phyloP scores from a whole-genome alignment of 2,888 invertebrate species.

The Drosophila mercatorum region DNA sequence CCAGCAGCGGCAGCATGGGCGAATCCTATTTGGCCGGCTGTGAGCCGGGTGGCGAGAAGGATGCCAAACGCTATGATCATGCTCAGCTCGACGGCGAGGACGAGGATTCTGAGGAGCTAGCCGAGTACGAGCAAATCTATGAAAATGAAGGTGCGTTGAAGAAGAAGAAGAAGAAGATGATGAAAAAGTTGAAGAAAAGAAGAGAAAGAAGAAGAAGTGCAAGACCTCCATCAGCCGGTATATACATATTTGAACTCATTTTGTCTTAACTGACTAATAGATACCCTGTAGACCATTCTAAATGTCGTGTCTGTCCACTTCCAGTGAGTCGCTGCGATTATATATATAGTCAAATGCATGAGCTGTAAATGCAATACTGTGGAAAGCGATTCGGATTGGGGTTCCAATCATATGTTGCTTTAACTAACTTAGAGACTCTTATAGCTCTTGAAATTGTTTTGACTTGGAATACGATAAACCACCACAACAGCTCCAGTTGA shows the following conservation, averaged over 20 bases:
- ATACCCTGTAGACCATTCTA: neutral
- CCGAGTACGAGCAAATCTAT: constrained; percentile 90
- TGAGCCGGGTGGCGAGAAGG: constrained; percentile 76
- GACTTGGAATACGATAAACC: neutral
- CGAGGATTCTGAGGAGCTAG: constrained; percentile 88
- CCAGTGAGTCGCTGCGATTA: neutral
- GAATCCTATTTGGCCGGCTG: constrained; percentile 77
- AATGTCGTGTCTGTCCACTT: neutral
- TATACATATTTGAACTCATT: neutral
- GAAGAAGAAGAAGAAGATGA: neutral
- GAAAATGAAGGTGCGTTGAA: constrained; percentile 86
- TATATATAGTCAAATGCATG: neutral
- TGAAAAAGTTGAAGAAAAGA: neutral
- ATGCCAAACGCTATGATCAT: constrained; percentile 85
- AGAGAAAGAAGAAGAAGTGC: neutral
- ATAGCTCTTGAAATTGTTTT: too few relatives aligned
- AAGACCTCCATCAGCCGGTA: neutral
- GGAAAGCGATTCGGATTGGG: neutral
- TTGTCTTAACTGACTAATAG: neutral
- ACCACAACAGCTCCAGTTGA: neutral
- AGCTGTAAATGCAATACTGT: constrained; percentile 2
- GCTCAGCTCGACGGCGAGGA: constrained; percentile 91
- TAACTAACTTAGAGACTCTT: neutral
- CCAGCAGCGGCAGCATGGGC: constrained; percentile 72
- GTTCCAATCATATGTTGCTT: neutral